A percentile compares a stretch with the other conserved stretches of the same genome.
These are phyloP conservation scores for Thecophora atra DNA, from an alignment of 2,888 invertebrate genomes.

Conservation along the genomic window DNA sequence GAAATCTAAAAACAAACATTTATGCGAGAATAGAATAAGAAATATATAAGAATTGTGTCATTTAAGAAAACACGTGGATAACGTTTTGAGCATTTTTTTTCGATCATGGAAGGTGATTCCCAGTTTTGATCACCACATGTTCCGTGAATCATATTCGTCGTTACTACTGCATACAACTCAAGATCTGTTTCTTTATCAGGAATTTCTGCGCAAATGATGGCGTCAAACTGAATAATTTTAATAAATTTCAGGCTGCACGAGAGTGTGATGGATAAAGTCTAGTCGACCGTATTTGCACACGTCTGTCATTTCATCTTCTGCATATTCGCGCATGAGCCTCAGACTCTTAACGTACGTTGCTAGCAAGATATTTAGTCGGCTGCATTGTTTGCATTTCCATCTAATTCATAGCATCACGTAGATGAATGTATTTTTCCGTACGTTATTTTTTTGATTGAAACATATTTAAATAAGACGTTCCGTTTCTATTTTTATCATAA, in stretches of 20 bases:
- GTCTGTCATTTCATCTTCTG: not conserved
- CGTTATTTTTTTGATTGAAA: slow-evolving; percentile 28
- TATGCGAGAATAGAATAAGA: too few species aligned
- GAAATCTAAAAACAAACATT: too few species aligned
- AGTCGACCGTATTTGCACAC: not conserved
- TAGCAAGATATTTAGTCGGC: not conserved
- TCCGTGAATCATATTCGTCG: slow-evolving; percentile 44
- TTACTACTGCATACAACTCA: slow-evolving; percentile 39
- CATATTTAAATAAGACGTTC: slow-evolving; percentile 21
- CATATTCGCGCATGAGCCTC: slow-evolving; percentile 1
- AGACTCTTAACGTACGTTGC: slow-evolving; percentile 4
- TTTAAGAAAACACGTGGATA: too few species aligned
- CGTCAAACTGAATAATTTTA: slow-evolving; percentile 44
- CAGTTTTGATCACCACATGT: slow-evolving; percentile 43
- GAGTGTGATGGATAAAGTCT: slow-evolving; percentile 5
- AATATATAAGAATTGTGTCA: too few species aligned
- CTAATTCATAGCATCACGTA: slow-evolving; percentile 27
- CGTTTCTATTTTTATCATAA: slow-evolving; percentile 30
- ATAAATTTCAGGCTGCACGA: slow-evolving; percentile 20
- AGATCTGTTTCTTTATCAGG: slow-evolving; percentile 44
- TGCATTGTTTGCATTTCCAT: slow-evolving; percentile 27
- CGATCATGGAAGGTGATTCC: slow-evolving; percentile 43
- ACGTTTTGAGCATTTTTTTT: slow-evolving; percentile 44
- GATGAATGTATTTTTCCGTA: slow-evolving; percentile 23
- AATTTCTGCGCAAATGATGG: slow-evolving; percentile 49